Evolutionary conservation across 2,797 vertebrate genomes (phyloP).

Genomic region (Acomys russatus): DNA sequence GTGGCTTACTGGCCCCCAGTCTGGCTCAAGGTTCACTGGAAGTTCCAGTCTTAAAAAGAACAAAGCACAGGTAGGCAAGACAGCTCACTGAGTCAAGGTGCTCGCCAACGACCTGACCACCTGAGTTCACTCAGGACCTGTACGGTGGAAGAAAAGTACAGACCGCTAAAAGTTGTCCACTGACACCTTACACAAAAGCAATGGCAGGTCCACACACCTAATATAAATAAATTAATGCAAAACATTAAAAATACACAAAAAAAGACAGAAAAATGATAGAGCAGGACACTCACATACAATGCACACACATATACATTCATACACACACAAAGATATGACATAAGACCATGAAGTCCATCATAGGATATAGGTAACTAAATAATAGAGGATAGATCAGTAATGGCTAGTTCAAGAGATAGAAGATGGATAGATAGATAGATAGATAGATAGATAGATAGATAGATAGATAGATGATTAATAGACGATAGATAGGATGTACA

Average conservation of each 20-base stretch:
- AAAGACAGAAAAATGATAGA: background rate
- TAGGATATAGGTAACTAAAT: background rate
- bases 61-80: background rate
- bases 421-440: background rate
- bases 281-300: background rate
- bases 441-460: background rate
- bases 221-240: background rate
- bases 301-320: background rate
- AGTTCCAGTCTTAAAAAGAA: background rate
- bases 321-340: background rate
- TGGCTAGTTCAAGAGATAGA: background rate
- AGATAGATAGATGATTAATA: background rate
- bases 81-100: background rate
- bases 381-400: background rate
- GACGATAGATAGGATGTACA: background rate
- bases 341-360: background rate
- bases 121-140: background rate
- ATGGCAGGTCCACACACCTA: background rate
- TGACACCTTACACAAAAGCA: background rate
- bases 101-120: background rate
- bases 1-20: background rate
- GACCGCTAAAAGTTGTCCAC: background rate
- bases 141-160: background rate
- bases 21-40: background rate
- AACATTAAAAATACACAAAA: background rate